A percentile compares a stretch with the other conserved stretches of the same genome.
Conservation (phyloP, 2,113 vertebrate species). For the Melanerpes formicivorus region DNA sequence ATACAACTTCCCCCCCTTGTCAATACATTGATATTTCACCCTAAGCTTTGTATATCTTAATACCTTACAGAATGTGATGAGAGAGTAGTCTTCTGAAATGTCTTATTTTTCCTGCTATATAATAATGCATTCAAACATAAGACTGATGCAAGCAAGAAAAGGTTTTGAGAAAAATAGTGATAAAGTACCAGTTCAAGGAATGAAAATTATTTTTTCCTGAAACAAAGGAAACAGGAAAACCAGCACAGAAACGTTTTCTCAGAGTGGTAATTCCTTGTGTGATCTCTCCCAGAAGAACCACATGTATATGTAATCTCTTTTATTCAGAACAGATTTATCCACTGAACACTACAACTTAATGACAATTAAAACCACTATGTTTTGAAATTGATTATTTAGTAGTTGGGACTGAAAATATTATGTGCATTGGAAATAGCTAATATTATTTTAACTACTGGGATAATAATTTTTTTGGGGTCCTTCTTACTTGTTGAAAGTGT, state of each 20-base stretch:
- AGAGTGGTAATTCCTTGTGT: not conserved
- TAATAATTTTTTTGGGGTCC: not conserved
- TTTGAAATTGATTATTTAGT: not conserved
- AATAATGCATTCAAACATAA: not conserved
- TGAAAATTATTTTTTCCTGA: not conserved
- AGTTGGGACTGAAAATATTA: not conserved
- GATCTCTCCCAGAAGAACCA: not conserved
- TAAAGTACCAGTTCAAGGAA: not conserved
- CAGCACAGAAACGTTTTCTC: not conserved
- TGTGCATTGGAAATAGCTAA: not conserved
- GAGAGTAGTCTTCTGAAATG: not conserved
- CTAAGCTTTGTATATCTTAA: not conserved
- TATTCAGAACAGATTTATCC: not conserved
- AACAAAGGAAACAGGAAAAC: not conserved
- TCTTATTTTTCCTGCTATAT: not conserved
- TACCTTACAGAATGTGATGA: not conserved
- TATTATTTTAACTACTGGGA: not conserved
- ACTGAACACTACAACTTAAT: not conserved
- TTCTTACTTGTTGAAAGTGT: not conserved
- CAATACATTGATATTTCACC: not conserved
- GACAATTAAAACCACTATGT: not conserved
- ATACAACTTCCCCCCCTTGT: not conserved
- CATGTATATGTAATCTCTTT: not conserved
- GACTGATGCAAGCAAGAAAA: not conserved
- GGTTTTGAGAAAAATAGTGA: not conserved